Evolutionary conservation across 1,140 invertebrate genomes (phyloP).

Genomic region (Fopius arisanus): DNA sequence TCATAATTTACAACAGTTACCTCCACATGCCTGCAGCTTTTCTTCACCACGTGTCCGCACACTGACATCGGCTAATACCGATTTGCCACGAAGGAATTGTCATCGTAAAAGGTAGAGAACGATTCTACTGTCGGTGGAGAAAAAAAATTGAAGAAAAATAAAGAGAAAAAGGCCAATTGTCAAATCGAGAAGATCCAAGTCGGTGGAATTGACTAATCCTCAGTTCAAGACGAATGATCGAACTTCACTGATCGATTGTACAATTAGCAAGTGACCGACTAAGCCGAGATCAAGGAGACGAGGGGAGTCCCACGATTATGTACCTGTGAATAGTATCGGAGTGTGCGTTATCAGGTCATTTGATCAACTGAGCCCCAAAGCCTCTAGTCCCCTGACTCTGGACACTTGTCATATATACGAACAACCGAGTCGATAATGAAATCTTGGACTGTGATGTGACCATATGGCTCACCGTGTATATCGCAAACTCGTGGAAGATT

Average conservation of each 20-base stretch:
- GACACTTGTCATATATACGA: slow-evolving; percentile 19
- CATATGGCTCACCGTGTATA: slow-evolving; percentile 25
- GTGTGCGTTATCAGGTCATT: slow-evolving; percentile 3
- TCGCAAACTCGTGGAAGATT: slow-evolving; percentile 43
- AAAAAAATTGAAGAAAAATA: too few relatives aligned
- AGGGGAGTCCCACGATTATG: not conserved
- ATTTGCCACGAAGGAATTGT: not conserved
- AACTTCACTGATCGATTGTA: slow-evolving; percentile 8
- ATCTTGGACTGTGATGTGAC: slow-evolving; percentile 16
- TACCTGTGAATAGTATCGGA: not conserved
- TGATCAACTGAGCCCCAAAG: slow-evolving; percentile 11
- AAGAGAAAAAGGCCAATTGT: too few relatives aligned
- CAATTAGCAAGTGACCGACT: slow-evolving; percentile 9
- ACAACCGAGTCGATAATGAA: slow-evolving; percentile 26
- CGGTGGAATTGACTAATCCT: slow-evolving; percentile 13
- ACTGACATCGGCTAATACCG: not conserved
- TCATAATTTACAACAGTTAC: slow-evolving; percentile 34
- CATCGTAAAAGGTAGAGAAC: slow-evolving; percentile 1
- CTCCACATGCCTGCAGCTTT: not conserved
- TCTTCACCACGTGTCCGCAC: too few relatives aligned
- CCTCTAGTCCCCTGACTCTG: not conserved
- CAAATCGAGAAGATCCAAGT: not conserved
- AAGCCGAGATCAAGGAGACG: slow-evolving; percentile 6
- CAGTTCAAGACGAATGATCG: not conserved
- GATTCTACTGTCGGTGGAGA: not conserved